These are phyloP conservation scores for Carassius auratus DNA, from an alignment of 2,113 vertebrate genomes.

Conservation along the genomic window DNA sequence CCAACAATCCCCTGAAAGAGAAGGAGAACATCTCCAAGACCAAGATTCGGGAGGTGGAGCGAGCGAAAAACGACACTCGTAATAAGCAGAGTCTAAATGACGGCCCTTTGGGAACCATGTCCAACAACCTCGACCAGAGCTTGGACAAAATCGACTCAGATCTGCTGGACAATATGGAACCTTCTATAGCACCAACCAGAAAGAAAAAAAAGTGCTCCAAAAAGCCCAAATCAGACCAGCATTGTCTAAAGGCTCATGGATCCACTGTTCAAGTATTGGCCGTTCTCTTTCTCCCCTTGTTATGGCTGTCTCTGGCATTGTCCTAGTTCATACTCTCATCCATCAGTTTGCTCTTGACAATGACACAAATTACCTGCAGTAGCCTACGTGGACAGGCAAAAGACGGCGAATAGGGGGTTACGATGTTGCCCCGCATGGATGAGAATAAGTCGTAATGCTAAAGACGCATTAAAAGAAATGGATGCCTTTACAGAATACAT, in stretches of 20 bases:
- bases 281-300: constrained; percentile 68
- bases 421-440: constrained; percentile 57
- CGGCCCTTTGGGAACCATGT: constrained; percentile 90
- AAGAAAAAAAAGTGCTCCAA: constrained; percentile 94
- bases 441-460: constrained; percentile 66
- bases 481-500: constrained; percentile 85
- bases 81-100: constrained; percentile 91
- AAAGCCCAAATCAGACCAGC: constrained; percentile 91
- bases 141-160: constrained; percentile 84
- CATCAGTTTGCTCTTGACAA: constrained; percentile 77
- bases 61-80: constrained; percentile 85
- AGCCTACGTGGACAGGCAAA: constrained; percentile 70
- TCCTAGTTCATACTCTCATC: constrained; percentile 72
- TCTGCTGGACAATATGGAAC: constrained; percentile 83
- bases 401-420: constrained; percentile 66
- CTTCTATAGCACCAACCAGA: constrained; percentile 87
- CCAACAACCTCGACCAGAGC: constrained; percentile 86
- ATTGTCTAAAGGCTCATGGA: constrained; percentile 82
- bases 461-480: constrained; percentile 77
- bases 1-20: constrained; percentile 86
- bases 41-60: constrained; percentile 81
- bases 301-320: constrained; percentile 76
- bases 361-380: constrained; percentile 69
- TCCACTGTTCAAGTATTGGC: constrained; percentile 64
- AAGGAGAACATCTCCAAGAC: constrained; percentile 93